phyloP scores from a whole-genome alignment of 1,140 invertebrate species.

The Calliopsis andreniformis region DNA sequence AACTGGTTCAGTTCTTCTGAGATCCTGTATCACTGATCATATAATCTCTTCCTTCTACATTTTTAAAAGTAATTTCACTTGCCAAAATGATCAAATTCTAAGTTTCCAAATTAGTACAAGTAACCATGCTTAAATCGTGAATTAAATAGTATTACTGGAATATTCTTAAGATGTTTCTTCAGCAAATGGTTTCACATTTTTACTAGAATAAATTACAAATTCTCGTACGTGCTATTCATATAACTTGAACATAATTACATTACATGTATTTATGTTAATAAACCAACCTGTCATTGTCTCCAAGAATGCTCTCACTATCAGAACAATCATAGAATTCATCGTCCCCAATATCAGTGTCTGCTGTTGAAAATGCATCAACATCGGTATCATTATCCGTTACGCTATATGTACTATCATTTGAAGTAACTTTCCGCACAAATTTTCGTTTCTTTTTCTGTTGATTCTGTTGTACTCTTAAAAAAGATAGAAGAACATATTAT shows the following conservation, averaged over 20 bases:
- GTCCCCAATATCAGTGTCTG: conserved; percentile 76
- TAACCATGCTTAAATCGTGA: conserved; percentile 27
- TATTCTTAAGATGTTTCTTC: conserved; percentile 22
- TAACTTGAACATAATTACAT: conserved; percentile 29
- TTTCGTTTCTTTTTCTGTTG: conserved; percentile 69
- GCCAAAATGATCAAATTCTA: conserved; percentile 38
- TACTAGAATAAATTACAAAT: conserved; percentile 47
- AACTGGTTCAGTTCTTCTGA: conserved; percentile 65
- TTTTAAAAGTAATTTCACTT: conserved; percentile 30
- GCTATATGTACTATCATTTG: conserved; percentile 65
- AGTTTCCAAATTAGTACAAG: conserved; percentile 22
- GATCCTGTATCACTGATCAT: conserved; percentile 80
- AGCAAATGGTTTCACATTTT: conserved; percentile 31
- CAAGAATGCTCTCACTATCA: conserved; percentile 71
- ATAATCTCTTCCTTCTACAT: conserved; percentile 76
- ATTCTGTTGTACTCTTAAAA: conserved; percentile 65
- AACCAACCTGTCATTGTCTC: conserved; percentile 73
- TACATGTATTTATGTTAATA: conserved; percentile 9
- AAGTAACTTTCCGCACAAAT: conserved; percentile 59
- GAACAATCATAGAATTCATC: conserved; percentile 81
- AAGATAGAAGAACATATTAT: conserved; percentile 40
- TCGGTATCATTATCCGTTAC: conserved; percentile 74
- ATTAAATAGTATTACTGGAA: conserved; percentile 25
- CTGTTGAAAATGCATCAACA: conserved; percentile 74
- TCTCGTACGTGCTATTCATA: conserved; percentile 18